Evolutionary conservation across 2,888 invertebrate genomes (phyloP).

Genomic region (Noctua janthina): DNA sequence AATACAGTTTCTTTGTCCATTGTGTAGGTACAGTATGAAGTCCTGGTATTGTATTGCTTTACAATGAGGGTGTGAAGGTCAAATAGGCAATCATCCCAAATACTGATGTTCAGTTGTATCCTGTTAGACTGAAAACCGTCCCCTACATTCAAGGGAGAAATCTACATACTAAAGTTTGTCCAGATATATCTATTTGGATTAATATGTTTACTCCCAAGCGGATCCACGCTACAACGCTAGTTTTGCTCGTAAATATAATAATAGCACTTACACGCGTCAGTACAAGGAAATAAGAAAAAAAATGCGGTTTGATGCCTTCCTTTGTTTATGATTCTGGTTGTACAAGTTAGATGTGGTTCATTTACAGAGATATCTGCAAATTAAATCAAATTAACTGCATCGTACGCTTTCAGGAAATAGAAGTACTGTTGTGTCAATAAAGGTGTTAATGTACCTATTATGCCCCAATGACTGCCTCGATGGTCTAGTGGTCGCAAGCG

Average conservation of each 20-base stretch:
- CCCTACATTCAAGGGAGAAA: not conserved
- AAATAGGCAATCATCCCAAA: not conserved
- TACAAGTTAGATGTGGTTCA: constrained; percentile 1
- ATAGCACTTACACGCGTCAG: not conserved
- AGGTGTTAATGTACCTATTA: no score
- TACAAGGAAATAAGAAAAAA: constrained; percentile 50
- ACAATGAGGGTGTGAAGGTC: not conserved
- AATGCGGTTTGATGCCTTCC: constrained; percentile 47
- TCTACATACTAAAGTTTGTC: not conserved
- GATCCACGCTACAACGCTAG: not conserved
- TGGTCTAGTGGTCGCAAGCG: not conserved
- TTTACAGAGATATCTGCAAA: not conserved
- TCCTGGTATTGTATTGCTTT: not conserved
- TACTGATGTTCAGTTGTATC: no score
- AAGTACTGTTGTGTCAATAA: not conserved
- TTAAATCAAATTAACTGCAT: not conserved
- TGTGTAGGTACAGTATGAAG: not conserved
- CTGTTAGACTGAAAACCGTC: not conserved
- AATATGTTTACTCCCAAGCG: not conserved
- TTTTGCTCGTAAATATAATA: constrained; percentile 11
- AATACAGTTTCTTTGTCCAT: not conserved
- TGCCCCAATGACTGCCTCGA: no score
- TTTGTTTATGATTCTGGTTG: constrained; percentile 47
- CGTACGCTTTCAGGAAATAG: not conserved
- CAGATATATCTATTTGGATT: not conserved